Base-by-base conservation (phyloP, 2,113 vertebrate species). In the Sapayoa aenigma region DNA sequence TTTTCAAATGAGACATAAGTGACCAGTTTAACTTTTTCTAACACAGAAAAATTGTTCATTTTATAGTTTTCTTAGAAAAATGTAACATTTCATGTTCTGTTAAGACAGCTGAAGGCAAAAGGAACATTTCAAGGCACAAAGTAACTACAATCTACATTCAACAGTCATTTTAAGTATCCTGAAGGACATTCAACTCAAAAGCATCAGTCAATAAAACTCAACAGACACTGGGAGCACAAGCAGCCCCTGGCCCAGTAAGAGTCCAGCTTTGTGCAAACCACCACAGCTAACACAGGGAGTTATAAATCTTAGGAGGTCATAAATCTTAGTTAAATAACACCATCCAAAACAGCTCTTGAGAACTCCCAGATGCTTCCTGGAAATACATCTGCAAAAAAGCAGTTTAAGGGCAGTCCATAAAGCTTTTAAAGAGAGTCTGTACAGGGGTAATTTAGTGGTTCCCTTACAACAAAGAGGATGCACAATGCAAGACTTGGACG, bases 51-150 rank as follows among this genome's bases (percentile, higher is more conserved):
- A 37, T 50, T 83, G 62, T 83, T 92, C 13, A n/a, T 92, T 95
- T 96, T 93, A 95, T 89, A 60, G 44, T 79, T 96, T 79, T 73
- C 50, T 87, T 96, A 89, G 59, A 90, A 97, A 96, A 90, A 85
- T 28, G 21, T 58, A 93, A 79, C 86, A 77, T 86, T 71, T 88
- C 66, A 91, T 72, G 46, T 90, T 88, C 67, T 73, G 35, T 87
- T 84, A 92, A 82, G 37, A 93, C 8, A 92, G 42, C 42, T 50
- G 62, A 92, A 89, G 39, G 56, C 72, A 91, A 84, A 68, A 85
- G n/a, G 59, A 46, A 46, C 53, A 55, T 59, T 91, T 92, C 47
- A 95, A 96, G 93, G 94, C 94, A 95, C 77, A 81, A 41, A 56
- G 20, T 73, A 65, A 65, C 18, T 63, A 31, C n/a, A 63, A 78